Conservation (phyloP, 2,888 invertebrate species). For the Agrotis clavis region DNA sequence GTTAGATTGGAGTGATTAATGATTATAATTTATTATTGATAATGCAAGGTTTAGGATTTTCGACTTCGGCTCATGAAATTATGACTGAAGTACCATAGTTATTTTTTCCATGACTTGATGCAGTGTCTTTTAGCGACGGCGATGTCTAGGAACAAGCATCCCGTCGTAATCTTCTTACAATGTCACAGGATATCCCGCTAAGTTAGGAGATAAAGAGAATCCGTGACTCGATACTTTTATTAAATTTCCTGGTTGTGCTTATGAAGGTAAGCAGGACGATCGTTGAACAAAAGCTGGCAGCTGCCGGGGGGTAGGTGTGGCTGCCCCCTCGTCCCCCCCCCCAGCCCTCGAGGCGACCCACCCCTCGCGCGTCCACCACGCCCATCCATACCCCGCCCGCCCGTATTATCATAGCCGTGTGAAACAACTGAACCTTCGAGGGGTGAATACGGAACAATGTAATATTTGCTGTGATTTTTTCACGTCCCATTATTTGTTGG, state of each 20-base stretch:
- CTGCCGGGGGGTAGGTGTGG: slow-evolving; percentile 83
- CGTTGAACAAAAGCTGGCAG: slow-evolving; percentile 79
- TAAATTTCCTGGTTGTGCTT: slow-evolving; percentile 82
- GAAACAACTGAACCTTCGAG: slow-evolving; percentile 80
- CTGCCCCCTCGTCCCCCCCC: slow-evolving; percentile 60
- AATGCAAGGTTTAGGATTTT: neutral
- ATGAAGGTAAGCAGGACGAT: slow-evolving; percentile 77
- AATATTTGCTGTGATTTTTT: slow-evolving; percentile 85
- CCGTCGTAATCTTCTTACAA: slow-evolving; percentile 17
- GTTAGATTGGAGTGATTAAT: slow-evolving; percentile 13
- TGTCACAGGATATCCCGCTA: slow-evolving; percentile 52
- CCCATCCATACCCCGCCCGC: slow-evolving; percentile 79
- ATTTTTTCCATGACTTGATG: neutral
- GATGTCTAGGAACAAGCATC: slow-evolving; percentile 3
- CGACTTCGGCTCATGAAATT: neutral
- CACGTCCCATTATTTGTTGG: slow-evolving; percentile 81
- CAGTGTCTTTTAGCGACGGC: neutral
- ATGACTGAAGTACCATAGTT: neutral
- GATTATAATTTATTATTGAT: slow-evolving; percentile 15
- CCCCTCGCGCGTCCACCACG: slow-evolving; percentile 78
- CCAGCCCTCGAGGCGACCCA: slow-evolving; percentile 30
- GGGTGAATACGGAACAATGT: slow-evolving; percentile 84
- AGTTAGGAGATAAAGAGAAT: slow-evolving; percentile 70
- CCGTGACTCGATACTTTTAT: slow-evolving; percentile 77
- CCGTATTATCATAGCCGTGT: slow-evolving; percentile 83